Conservation (phyloP, 2,797 vertebrate species). For the Menidia menidia region DNA sequence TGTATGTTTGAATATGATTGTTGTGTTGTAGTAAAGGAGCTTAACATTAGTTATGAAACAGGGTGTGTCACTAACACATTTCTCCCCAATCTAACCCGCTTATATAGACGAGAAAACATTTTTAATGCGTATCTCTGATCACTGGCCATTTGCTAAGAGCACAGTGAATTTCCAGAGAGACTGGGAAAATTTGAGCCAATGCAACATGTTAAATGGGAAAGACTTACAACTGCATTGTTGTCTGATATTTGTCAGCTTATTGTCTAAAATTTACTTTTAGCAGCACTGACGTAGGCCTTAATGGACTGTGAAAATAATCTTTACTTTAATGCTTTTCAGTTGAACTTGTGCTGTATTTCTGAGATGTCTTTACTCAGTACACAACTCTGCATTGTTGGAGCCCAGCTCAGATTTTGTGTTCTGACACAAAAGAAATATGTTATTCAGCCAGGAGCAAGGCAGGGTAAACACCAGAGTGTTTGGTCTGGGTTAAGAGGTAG, state of each 20-base stretch:
- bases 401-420: constrained; percentile 60
- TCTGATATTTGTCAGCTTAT: neutral
- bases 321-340: neutral
- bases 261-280: constrained; percentile 7
- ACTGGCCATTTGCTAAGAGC: constrained; percentile 1
- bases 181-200: too few relatives aligned
- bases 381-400: constrained; percentile 54
- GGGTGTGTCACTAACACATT: neutral
- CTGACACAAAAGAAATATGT: constrained; percentile 44
- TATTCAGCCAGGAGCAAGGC: constrained; percentile 61
- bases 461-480: constrained; percentile 36
- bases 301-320: neutral
- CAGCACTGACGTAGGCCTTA: neutral
- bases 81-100: neutral
- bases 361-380: constrained; percentile 25
- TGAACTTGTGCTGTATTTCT: neutral
- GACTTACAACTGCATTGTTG: neutral
- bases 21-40: neutral
- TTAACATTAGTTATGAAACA: neutral
- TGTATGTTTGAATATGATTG: neutral
- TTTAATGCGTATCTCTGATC: neutral
- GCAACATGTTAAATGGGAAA: too few relatives aligned
- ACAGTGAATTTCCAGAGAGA: neutral
- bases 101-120: neutral
- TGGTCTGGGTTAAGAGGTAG: constrained; percentile 43